A percentile compares a stretch with the other conserved stretches of the same genome.
phyloP scores from a whole-genome alignment of 1,140 invertebrate species.

The Pseudomyrmex dendroicus region DNA sequence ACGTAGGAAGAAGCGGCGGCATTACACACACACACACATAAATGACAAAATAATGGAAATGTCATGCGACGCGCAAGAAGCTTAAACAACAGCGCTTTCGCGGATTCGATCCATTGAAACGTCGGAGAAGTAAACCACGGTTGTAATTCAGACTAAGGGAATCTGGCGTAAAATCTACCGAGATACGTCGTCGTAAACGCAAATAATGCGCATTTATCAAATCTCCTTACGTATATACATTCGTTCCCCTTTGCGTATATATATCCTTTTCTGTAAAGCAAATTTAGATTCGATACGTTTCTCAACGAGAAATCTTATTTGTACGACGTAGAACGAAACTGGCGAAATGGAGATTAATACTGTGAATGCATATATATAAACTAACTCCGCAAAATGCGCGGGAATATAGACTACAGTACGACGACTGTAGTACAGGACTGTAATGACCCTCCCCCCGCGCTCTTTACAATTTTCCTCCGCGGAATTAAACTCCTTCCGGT shows the following conservation, averaged over 20 bases:
- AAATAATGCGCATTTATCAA: slow-evolving; percentile 11
- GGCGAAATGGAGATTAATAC: slow-evolving; percentile 54
- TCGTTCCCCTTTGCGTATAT: background rate
- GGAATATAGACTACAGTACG: slow-evolving; percentile 30
- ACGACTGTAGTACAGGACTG: no score
- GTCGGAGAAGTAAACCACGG: background rate
- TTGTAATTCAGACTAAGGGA: background rate
- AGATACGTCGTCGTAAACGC: background rate
- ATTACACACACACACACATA: background rate
- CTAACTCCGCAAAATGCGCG: slow-evolving; percentile 49
- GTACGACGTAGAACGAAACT: slow-evolving; percentile 18
- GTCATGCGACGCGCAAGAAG: background rate
- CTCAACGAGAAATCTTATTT: slow-evolving; percentile 30
- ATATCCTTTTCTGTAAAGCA: slow-evolving; percentile 22
- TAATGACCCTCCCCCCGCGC: slow-evolving; percentile 40
- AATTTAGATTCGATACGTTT: slow-evolving; percentile 12
- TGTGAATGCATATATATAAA: slow-evolving; percentile 19
- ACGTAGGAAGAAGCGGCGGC: background rate
- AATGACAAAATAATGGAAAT: slow-evolving; percentile 37
- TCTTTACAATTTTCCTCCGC: slow-evolving; percentile 59
- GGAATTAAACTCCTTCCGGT: slow-evolving; percentile 55
- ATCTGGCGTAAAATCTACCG: background rate
- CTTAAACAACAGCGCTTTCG: background rate
- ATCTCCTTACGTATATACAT: background rate
- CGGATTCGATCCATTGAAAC: background rate